Conservation (phyloP, 2,113 vertebrate genomes). For the Zosterops pallidus region DNA sequence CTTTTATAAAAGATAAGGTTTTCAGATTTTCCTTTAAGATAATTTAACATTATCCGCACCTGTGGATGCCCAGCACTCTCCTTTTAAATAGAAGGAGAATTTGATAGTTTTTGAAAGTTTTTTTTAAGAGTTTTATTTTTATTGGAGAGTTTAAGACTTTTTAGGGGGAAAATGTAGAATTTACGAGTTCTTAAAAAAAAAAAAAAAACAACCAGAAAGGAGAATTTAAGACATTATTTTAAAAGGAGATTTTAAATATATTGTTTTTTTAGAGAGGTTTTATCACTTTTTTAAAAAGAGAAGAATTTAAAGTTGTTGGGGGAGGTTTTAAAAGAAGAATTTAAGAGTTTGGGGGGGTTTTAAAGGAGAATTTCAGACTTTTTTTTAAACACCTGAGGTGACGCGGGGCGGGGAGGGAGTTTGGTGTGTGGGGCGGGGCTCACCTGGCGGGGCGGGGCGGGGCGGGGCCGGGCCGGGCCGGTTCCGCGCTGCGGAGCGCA, state of each 20-base stretch:
- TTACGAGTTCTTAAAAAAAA: neutral
- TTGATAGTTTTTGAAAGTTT: neutral
- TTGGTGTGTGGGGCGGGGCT: no score
- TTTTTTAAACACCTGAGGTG: neutral
- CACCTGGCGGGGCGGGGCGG: no score
- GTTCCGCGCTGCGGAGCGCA: no score
- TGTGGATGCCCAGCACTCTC: no score
- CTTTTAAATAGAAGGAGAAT: neutral
- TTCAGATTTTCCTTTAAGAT: neutral
- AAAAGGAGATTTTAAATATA: neutral
- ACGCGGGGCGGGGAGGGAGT: neutral
- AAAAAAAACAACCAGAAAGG: no score
- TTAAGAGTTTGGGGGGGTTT: neutral
- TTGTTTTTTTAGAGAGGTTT: neutral
- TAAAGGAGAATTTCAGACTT: neutral
- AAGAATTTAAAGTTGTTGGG: neutral
- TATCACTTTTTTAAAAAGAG: neutral
- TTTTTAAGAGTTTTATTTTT: neutral
- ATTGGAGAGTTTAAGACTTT: neutral
- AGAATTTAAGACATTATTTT: neutral
- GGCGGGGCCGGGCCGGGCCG: no score
- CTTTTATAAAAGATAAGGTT: neutral
- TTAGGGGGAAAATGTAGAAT: neutral
- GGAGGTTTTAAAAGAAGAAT: neutral
- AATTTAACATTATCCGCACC: neutral